Evolutionary conservation across 37 sponge, comb jelly and placozoan species (phyloP).

Genomic region (Axinella damicornis): DNA sequence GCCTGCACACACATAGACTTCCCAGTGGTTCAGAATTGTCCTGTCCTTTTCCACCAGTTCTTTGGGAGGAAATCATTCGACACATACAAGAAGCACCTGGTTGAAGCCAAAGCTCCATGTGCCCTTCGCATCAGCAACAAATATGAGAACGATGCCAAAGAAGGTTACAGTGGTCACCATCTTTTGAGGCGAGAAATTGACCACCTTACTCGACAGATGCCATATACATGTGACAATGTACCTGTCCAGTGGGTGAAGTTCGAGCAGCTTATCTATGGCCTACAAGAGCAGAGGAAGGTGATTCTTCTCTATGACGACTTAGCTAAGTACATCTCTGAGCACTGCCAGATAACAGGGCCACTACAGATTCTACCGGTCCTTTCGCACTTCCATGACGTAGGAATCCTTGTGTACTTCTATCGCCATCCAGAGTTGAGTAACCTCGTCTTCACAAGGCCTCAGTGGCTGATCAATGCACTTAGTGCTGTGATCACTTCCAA

Average conservation of each 20-base stretch:
- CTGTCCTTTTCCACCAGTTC: conserved; percentile 36
- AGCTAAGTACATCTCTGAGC: conserved; percentile 53
- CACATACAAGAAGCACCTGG: conserved; percentile 47
- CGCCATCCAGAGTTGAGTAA: conserved; percentile 61
- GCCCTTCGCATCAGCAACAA: conserved; percentile 45
- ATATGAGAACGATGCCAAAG: conserved; percentile 36
- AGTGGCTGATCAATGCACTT: conserved; percentile 63
- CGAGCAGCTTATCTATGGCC: conserved; percentile 68
- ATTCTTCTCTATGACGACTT: conserved; percentile 58
- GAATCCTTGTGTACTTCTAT: conserved; percentile 63
- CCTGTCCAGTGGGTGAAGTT: conserved; percentile 86
- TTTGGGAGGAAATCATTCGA: conserved; percentile 37
- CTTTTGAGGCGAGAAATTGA: conserved; percentile 77
- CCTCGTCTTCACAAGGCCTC: conserved; percentile 63
- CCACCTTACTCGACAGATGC: conserved; percentile 71
- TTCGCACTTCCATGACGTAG: conserved; percentile 72
- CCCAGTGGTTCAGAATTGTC: neutral
- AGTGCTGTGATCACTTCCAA: conserved; percentile 43
- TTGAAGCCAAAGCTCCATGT: conserved; percentile 47
- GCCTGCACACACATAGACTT: conserved; percentile 55
- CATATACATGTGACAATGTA: conserved; percentile 52
- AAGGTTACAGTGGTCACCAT: conserved; percentile 54
- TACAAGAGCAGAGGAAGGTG: conserved; percentile 75
- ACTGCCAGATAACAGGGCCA: conserved; percentile 54
- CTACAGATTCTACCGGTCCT: conserved; percentile 65